phyloP scores from a whole-genome alignment of 2,797 vertebrate species.

The Ciconia nigra region DNA sequence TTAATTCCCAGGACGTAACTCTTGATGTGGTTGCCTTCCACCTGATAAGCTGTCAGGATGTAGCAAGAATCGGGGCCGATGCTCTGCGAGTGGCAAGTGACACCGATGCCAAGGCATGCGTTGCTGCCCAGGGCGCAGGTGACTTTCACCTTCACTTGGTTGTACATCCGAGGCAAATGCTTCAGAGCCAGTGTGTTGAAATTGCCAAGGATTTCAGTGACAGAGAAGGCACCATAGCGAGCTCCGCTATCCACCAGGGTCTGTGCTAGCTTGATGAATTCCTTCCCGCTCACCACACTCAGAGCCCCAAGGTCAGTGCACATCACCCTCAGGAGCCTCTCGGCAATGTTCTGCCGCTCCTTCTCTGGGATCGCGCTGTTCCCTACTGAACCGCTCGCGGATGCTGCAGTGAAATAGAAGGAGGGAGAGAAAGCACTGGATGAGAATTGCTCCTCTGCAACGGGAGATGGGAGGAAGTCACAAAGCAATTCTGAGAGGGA shows the following conservation, averaged over 20 bases:
- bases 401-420: constrained; percentile 67
- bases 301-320: constrained; percentile 92
- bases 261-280: constrained; percentile 97
- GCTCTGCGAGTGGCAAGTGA: constrained; percentile 95
- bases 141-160: constrained; percentile 99
- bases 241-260: constrained; percentile 96
- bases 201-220: constrained; percentile 93
- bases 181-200: constrained; percentile 94
- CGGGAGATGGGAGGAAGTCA: background rate
- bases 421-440: background rate
- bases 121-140: constrained; percentile 96
- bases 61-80: constrained; percentile 91
- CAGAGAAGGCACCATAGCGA: constrained; percentile 94
- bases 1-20: constrained; percentile 93
- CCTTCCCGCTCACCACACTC: constrained; percentile 91
- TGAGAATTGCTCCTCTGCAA: background rate
- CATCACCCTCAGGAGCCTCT: constrained; percentile 93
- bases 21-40: constrained; percentile 90
- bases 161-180: constrained; percentile 97
- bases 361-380: constrained; percentile 91
- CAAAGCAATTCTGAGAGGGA: background rate
- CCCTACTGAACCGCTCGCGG: constrained; percentile 59
- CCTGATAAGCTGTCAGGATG: constrained; percentile 94
- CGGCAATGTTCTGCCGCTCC: constrained; percentile 95
- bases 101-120: constrained; percentile 90